Conservation (phyloP, 2,113 vertebrate genomes). For the Platichthys stellatus region DNA sequence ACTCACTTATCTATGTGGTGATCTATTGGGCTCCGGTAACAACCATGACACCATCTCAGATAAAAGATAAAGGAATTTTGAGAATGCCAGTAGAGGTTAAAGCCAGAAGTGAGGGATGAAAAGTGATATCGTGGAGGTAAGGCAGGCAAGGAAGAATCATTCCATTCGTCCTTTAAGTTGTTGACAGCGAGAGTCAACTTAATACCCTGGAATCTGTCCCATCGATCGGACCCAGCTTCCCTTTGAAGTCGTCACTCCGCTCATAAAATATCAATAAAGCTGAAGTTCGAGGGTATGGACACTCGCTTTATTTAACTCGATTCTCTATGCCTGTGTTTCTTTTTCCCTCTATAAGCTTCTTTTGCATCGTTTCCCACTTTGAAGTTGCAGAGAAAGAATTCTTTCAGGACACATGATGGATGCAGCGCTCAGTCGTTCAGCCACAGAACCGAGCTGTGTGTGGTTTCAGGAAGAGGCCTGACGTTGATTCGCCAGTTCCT, state of each 20-base stretch:
- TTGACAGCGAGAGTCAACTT: constrained; percentile 48
- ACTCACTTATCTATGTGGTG: constrained; percentile 15
- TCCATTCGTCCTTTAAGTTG: constrained; percentile 32
- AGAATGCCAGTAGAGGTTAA: constrained; percentile 33
- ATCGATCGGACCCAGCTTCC: constrained; percentile 36
- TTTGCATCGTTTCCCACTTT: constrained; percentile 61
- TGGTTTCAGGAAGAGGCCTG: neutral
- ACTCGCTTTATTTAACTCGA: constrained; percentile 38
- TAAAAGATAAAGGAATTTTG: constrained; percentile 64
- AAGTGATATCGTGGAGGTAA: constrained; percentile 17
- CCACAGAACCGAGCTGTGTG: neutral
- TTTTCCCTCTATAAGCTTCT: constrained; percentile 36
- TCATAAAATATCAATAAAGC: constrained; percentile 54
- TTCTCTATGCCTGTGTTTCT: constrained; percentile 30
- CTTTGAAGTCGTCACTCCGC: constrained; percentile 57
- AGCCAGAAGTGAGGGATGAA: constrained; percentile 10
- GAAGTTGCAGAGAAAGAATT: constrained; percentile 49
- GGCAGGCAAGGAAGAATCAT: constrained; percentile 8
- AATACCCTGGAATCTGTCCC: constrained; percentile 48
- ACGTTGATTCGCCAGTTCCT: neutral
- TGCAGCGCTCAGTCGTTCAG: constrained; percentile 15
- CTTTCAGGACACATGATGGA: constrained; percentile 36
- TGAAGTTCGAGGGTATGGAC: constrained; percentile 29
- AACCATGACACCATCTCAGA: constrained; percentile 49
- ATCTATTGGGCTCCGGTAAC: constrained; percentile 53